A percentile compares a stretch with the other conserved stretches of the same genome.
These are phyloP conservation scores for Elegia similella DNA, from an alignment of 2,888 invertebrate genomes.

Conservation along the genomic window DNA sequence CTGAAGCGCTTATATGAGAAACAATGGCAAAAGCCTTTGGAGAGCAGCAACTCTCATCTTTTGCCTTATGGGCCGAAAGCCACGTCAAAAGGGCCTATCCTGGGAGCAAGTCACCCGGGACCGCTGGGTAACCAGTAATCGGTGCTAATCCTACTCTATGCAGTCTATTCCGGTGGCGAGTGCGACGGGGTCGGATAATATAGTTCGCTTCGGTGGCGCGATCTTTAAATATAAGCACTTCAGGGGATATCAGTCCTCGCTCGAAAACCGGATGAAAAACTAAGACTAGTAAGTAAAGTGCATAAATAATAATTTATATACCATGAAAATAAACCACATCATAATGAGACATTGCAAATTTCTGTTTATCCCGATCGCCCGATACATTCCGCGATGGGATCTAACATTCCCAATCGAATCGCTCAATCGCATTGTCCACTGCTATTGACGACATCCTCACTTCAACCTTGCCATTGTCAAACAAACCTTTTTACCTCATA, in stretches of 20 bases:
- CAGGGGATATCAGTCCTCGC: not conserved
- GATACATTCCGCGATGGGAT: slow-evolving; percentile 2
- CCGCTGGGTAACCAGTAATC: too few relatives aligned
- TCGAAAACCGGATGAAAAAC: not conserved
- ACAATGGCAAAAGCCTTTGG: too few relatives aligned
- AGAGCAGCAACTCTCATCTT: too few relatives aligned
- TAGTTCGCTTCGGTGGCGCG: too few relatives aligned
- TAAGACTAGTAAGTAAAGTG: not conserved
- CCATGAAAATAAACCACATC: slow-evolving; percentile 3
- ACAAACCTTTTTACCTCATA: not conserved
- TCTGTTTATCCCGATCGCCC: slow-evolving; percentile 5
- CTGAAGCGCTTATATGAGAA: too few relatives aligned
- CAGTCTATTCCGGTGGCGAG: too few relatives aligned
- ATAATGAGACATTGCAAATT: slow-evolving; percentile 14
- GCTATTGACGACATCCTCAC: not conserved
- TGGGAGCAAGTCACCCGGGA: too few relatives aligned
- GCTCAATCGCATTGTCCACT: slow-evolving; percentile 20
- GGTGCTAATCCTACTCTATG: too few relatives aligned
- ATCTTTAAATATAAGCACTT: too few relatives aligned
- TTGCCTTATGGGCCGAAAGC: too few relatives aligned
- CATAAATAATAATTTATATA: slow-evolving; percentile 10
- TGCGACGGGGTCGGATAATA: too few relatives aligned
- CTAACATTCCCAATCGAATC: slow-evolving; percentile 20
- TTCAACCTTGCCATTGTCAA: slow-evolving; percentile 1
- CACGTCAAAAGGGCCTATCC: too few relatives aligned